These are phyloP conservation scores for Diceros bicornis DNA, from an alignment of 2,797 vertebrate species.

Conservation along the genomic window DNA sequence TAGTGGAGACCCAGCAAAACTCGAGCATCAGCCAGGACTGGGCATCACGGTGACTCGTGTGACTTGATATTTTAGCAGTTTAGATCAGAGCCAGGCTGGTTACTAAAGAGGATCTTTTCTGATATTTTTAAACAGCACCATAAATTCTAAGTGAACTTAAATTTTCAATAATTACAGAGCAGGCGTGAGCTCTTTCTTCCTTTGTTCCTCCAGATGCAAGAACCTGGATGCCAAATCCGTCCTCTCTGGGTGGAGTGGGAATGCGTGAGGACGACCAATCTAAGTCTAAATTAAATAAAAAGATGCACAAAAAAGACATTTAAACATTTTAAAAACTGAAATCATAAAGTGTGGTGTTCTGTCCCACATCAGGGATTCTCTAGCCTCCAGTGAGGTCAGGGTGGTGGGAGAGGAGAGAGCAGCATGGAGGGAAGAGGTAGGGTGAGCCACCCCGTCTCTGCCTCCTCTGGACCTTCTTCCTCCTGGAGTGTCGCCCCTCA, in stretches of 20 bases:
- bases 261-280: background rate
- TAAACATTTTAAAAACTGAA: background rate
- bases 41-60: too few relatives aligned
- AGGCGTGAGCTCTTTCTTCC: background rate
- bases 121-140: background rate
- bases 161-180: background rate
- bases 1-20: too few relatives aligned
- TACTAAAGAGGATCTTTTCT: background rate
- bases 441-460: too few relatives aligned
- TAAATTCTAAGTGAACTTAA: background rate
- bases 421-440: background rate
- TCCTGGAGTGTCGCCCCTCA: slow-evolving; percentile 16
- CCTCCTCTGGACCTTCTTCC: background rate
- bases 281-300: background rate
- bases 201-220: background rate
- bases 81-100: background rate
- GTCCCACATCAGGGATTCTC: background rate
- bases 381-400: background rate
- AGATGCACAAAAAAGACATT: background rate
- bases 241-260: background rate
- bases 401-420: background rate
- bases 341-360: background rate
- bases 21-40: too few relatives aligned
- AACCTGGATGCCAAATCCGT: background rate
- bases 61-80: too few relatives aligned